Evolutionary conservation across 2,113 vertebrate species (phyloP).

Genomic region (Eubucco bourcierii): DNA sequence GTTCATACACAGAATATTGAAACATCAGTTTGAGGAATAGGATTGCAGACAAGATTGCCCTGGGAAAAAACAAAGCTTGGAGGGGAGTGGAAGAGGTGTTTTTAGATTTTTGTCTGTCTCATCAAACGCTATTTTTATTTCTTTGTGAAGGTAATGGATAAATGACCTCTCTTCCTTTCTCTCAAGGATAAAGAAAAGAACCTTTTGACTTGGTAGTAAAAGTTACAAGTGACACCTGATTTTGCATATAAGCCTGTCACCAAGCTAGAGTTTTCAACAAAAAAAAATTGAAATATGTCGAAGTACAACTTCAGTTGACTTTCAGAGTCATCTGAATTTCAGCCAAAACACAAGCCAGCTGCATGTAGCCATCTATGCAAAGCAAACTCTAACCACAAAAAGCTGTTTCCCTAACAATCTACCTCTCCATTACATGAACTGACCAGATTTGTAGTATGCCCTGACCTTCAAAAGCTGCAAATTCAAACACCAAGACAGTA

Average conservation of each 20-base stretch:
- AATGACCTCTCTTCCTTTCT: background rate
- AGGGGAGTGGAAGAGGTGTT: accelerated
- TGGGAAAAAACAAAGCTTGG: background rate
- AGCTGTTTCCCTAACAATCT: background rate
- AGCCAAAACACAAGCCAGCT: background rate
- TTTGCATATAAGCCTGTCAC: background rate
- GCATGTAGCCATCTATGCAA: background rate
- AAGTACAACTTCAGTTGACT: background rate
- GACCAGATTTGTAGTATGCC: background rate
- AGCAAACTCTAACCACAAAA: background rate
- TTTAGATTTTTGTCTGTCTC: background rate
- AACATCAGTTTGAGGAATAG: background rate
- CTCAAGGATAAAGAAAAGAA: background rate
- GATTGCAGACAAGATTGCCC: background rate
- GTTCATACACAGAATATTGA: background rate
- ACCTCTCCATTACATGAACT: background rate
- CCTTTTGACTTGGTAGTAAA: background rate
- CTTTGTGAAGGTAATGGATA: background rate
- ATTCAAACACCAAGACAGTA: background rate
- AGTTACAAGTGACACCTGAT: background rate
- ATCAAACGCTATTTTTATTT: background rate
- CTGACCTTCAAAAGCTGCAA: background rate
- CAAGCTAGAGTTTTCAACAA: background rate
- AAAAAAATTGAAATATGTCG: background rate
- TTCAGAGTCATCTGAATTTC: background rate